Base-by-base conservation (phyloP, 1,140 invertebrate genomes). In the Leptopilina boulardi region DNA sequence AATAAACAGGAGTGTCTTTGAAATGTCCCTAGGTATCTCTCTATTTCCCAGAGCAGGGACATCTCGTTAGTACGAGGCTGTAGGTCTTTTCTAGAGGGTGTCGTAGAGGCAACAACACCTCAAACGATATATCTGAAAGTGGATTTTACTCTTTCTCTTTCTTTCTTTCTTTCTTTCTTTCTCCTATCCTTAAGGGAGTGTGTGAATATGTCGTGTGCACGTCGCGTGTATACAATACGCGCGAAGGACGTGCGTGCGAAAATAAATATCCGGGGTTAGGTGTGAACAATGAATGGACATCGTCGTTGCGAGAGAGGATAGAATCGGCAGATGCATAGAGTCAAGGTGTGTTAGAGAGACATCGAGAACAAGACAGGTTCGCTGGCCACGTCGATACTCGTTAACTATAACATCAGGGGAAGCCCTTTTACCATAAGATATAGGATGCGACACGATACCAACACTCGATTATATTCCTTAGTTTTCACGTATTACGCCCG, bases 391-490 rank as follows among this genome's bases (percentile, higher is more conserved):
- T 88, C 86, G 88, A 87, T 88, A 87, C 87, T 89, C 85, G 88
- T 90, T 89, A 87, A 87, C 84, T 82, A 76, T 84, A 87, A 85
- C 85, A 86, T 83, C 79, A 79, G 81, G n/a, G 80, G 78, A 72
- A 70, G 56, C 80, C 75, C 26, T 42, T 71, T 73, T 71, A 59
- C 77, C 71, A 74, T 76, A 77, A 54, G 72, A 83, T 79, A 83
- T 79, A 77, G 41, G 47, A 59, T 8, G 72, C 15, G 70, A 47
- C 26, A 23, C 44, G 44, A 56, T 41, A 72, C 21, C 73, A 34
- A 70, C 73, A 13, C 74, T 59, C 74, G 30, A 30, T 76, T 75
- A 75, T 77, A 81, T 78, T n/a, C n/a, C n/a, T n/a, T n/a, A n/a
- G n/a, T n/a, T n/a, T n/a, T n/a, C n/a, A n/a, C n/a, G n/a, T n/a